Percentiles rank a stretch among this genome's conserved stretches.
These are phyloP conservation scores for Oxyteleia sp. DNA, from an alignment of 2,888 invertebrate species.

Conservation along the genomic window DNA sequence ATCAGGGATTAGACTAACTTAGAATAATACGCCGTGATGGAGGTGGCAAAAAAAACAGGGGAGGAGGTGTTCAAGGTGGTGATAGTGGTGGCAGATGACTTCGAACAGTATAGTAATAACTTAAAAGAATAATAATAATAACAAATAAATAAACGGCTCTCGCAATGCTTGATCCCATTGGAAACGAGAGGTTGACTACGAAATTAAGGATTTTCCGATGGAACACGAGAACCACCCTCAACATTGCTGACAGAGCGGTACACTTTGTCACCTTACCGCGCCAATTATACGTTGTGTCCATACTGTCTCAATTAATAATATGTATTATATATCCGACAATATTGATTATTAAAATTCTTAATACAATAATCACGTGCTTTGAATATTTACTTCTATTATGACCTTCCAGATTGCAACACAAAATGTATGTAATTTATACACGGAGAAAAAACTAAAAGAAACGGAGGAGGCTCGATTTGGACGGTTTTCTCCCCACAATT, in stretches of 20 bases:
- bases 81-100: conserved; percentile 82
- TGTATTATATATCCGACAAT: conserved; percentile 87
- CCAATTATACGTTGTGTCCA: conserved; percentile 86
- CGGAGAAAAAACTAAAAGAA: too few relatives aligned
- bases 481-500: too few relatives aligned
- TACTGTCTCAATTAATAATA: conserved; percentile 87
- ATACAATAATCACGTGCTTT: conserved; percentile 78
- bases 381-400: neutral
- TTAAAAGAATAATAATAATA: conserved; percentile 35
- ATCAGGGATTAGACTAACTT: conserved; percentile 87
- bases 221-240: conserved; percentile 44
- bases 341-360: conserved; percentile 87
- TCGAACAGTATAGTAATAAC: conserved; percentile 65
- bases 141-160: conserved; percentile 21
- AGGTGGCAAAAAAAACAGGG: conserved; percentile 77
- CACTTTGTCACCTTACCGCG: conserved; percentile 84
- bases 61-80: conserved; percentile 81
- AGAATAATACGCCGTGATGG: conserved; percentile 82
- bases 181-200: conserved; percentile 27
- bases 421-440: too few relatives aligned
- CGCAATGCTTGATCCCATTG: conserved; percentile 40
- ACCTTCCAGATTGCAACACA: too few relatives aligned
- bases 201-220: conserved; percentile 45
- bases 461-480: too few relatives aligned
- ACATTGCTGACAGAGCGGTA: conserved; percentile 69